Conservation (phyloP, 2,797 vertebrate genomes). For the Hydrolagus colliei region DNA sequence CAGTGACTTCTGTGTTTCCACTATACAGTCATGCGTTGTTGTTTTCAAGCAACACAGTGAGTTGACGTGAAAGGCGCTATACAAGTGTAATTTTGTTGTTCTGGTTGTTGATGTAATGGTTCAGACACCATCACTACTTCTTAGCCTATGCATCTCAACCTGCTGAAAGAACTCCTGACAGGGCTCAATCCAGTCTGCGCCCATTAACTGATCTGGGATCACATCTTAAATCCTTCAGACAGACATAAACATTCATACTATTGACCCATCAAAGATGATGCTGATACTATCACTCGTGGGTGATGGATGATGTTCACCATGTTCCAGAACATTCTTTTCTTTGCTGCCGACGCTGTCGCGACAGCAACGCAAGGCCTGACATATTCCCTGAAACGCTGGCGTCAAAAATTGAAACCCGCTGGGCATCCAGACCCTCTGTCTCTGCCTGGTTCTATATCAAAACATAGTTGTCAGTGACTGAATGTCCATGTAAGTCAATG, state of each 20-base stretch:
- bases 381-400: neutral
- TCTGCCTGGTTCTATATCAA: too few relatives aligned
- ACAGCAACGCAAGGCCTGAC: neutral
- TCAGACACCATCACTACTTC: slow-evolving; percentile 13
- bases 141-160: slow-evolving; percentile 28
- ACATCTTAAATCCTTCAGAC: slow-evolving; percentile 26
- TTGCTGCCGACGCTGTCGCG: neutral
- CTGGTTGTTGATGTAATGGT: slow-evolving; percentile 13
- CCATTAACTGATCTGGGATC: neutral
- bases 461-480: too few relatives aligned
- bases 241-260: slow-evolving; percentile 26
- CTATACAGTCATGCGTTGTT: too few relatives aligned
- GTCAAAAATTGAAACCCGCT: too few relatives aligned
- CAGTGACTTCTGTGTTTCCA: too few relatives aligned
- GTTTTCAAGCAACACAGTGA: too few relatives aligned
- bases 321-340: slow-evolving; percentile 23
- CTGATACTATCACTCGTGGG: slow-evolving; percentile 11
- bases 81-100: too few relatives aligned
- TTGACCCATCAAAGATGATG: slow-evolving; percentile 27
- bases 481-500: too few relatives aligned
- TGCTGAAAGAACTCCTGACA: slow-evolving; percentile 24
- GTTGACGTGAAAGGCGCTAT: too few relatives aligned
- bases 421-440: too few relatives aligned
- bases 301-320: slow-evolving; percentile 14
- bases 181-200: slow-evolving; percentile 23